phyloP scores from a whole-genome alignment of 2,888 invertebrate species.

The Scelioninae gen. 2 region DNA sequence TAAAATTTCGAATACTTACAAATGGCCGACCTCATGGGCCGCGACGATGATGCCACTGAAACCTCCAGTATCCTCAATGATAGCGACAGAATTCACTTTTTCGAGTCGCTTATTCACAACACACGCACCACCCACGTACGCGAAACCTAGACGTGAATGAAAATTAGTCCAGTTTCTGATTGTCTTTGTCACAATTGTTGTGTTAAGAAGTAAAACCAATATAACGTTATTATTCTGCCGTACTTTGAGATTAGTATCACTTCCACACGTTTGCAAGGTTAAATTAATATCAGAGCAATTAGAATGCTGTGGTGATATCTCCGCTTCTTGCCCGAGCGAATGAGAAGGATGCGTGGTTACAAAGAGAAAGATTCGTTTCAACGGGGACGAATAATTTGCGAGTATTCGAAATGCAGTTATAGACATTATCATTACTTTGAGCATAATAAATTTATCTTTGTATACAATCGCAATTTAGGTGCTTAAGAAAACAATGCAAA shows the following conservation, averaged over 20 bases:
- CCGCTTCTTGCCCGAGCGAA: slow-evolving; percentile 26
- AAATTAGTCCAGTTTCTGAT: slow-evolving; percentile 44
- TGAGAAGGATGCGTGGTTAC: slow-evolving; percentile 21
- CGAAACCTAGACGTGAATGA: slow-evolving; percentile 83
- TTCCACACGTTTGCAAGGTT: slow-evolving; percentile 57
- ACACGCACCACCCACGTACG: slow-evolving; percentile 96
- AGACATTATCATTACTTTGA: slow-evolving; percentile 2
- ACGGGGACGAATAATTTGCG: slow-evolving; percentile 8
- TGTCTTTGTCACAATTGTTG: slow-evolving; percentile 6
- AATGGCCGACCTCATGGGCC: slow-evolving; percentile 96
- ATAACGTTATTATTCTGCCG: slow-evolving; percentile 41
- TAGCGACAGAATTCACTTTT: slow-evolving; percentile 97
- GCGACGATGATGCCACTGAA: slow-evolving; percentile 98
- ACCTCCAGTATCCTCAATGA: slow-evolving; percentile 96
- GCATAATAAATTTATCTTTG: neutral
- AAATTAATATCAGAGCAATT: slow-evolving; percentile 65
- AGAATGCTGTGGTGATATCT: slow-evolving; percentile 50
- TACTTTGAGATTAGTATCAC: slow-evolving; percentile 55
- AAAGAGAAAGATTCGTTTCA: slow-evolving; percentile 28
- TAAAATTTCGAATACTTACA: slow-evolving; percentile 92
- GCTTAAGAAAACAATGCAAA: neutral
- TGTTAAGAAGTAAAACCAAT: slow-evolving; percentile 53
- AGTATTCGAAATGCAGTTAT: slow-evolving; percentile 13
- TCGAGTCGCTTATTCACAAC: slow-evolving; percentile 96
- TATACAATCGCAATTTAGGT: neutral